A percentile compares a stretch with the other conserved stretches of the same genome.
These are phyloP conservation scores for Diachasma alloeum DNA, from an alignment of 1,140 invertebrate species.

Conservation along the genomic window DNA sequence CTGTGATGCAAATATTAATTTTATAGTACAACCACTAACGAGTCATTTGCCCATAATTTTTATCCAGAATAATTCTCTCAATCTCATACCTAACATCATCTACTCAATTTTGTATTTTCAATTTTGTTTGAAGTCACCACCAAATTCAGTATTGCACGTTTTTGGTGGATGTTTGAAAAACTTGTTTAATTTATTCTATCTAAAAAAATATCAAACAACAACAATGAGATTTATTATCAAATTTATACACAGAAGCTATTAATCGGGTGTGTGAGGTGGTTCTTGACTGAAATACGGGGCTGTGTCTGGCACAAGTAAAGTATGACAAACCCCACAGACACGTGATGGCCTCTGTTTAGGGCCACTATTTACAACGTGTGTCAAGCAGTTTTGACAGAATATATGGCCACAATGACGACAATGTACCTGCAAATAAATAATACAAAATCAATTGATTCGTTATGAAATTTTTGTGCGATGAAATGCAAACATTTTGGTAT, in stretches of 20 bases:
- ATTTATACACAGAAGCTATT: slow-evolving; percentile 24
- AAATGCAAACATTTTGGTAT: too few relatives aligned
- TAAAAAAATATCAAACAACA: slow-evolving; percentile 3
- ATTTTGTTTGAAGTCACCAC: not conserved
- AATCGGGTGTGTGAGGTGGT: slow-evolving; percentile 77
- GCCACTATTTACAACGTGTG: slow-evolving; percentile 84
- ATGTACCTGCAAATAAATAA: slow-evolving; percentile 74
- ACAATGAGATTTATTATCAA: slow-evolving; percentile 31
- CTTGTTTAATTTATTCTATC: not conserved
- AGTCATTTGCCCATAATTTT: not conserved
- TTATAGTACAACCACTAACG: not conserved
- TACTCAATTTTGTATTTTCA: not conserved
- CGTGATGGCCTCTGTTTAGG: slow-evolving; percentile 84
- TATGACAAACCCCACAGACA: slow-evolving; percentile 98
- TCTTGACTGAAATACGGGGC: slow-evolving; percentile 95
- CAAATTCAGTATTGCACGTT: slow-evolving; percentile 52
- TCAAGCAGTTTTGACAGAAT: slow-evolving; percentile 88
- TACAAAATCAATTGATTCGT: not conserved
- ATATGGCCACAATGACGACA: slow-evolving; percentile 96
- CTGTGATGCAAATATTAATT: not conserved
- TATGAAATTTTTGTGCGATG: too few relatives aligned
- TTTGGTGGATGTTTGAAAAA: slow-evolving; percentile 5
- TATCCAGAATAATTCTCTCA: too few relatives aligned
- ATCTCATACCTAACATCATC: too few relatives aligned
- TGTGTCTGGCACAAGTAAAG: slow-evolving; percentile 90